phyloP scores from a whole-genome alignment of 2,888 invertebrate genomes.

The Drosophila ochracea region DNA sequence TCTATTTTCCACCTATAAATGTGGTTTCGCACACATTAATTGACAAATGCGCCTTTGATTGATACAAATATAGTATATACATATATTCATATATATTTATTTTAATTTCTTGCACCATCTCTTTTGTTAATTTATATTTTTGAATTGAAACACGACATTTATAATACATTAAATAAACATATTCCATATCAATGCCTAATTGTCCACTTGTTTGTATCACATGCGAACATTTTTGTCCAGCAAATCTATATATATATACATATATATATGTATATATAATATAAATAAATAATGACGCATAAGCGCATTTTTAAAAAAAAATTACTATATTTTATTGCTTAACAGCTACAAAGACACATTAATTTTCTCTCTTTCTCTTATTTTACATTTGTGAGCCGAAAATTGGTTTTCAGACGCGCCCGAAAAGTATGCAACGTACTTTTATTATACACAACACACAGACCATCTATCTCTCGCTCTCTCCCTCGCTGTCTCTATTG shows the following conservation, averaged over 20 bases:
- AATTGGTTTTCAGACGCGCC: conserved; percentile 37
- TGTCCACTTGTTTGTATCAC: background rate
- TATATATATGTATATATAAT: too few species aligned
- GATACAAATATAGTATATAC: background rate
- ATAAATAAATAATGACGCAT: too few species aligned
- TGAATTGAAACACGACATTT: background rate
- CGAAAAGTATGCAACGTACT: conserved; percentile 64
- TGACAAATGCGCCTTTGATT: too few species aligned
- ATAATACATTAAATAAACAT: background rate
- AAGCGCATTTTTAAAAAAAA: too few species aligned
- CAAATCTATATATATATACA: too few species aligned
- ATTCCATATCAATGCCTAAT: background rate
- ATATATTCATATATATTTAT: background rate
- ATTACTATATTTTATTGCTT: background rate
- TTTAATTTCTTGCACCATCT: background rate
- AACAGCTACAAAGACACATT: conserved; percentile 2
- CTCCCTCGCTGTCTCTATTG: background rate
- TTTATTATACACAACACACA: conserved; percentile 23
- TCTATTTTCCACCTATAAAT: conserved; percentile 19
- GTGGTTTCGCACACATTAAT: conserved; percentile 7
- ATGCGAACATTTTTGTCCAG: background rate
- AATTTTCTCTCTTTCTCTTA: background rate
- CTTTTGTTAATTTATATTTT: background rate
- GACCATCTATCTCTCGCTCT: background rate
- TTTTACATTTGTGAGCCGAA: conserved; percentile 21